Conservation (phyloP, 2,797 vertebrate genomes). For the Periophthalmus magnuspinnatus region DNA sequence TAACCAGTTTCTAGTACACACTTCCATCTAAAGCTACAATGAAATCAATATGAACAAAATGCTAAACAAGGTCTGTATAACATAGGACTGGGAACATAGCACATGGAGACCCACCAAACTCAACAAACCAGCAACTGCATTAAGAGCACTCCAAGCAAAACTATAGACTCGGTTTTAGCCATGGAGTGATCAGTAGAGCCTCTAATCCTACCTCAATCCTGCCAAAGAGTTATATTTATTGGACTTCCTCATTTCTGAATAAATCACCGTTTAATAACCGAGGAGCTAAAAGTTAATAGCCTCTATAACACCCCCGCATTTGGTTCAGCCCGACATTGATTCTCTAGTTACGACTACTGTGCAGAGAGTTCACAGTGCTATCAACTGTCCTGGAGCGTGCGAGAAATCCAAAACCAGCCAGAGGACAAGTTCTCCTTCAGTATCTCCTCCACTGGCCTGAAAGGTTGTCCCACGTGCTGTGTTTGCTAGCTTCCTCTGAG, state of each 20-base stretch:
- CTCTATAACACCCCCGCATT: slow-evolving; percentile 8
- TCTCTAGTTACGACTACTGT: slow-evolving; percentile 28
- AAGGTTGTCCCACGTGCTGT: slow-evolving; percentile 67
- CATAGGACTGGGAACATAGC: slow-evolving; percentile 15
- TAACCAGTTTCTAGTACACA: background rate
- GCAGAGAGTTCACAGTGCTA: slow-evolving; percentile 20
- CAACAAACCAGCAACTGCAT: slow-evolving; percentile 37
- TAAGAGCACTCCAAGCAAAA: slow-evolving; percentile 41
- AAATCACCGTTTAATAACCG: slow-evolving; percentile 26
- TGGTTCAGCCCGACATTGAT: slow-evolving; percentile 29
- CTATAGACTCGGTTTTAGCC: slow-evolving; percentile 27
- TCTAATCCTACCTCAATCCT: background rate
- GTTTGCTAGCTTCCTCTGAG: slow-evolving; percentile 60
- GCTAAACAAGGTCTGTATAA: slow-evolving; percentile 13
- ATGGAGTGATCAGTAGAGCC: slow-evolving; percentile 25
- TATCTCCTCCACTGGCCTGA: slow-evolving; percentile 54
- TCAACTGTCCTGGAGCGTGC: slow-evolving; percentile 36
- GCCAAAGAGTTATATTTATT: slow-evolving; percentile 14
- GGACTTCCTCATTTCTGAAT: slow-evolving; percentile 30
- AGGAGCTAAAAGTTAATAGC: slow-evolving; percentile 24
- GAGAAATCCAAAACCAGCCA: slow-evolving; percentile 49
- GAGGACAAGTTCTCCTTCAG: slow-evolving; percentile 40
- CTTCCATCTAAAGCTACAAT: background rate
- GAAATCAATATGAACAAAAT: background rate
- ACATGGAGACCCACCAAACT: slow-evolving; percentile 20